Evolutionary conservation across 1,140 invertebrate genomes (phyloP).

Genomic region (Antheraea pernyi): DNA sequence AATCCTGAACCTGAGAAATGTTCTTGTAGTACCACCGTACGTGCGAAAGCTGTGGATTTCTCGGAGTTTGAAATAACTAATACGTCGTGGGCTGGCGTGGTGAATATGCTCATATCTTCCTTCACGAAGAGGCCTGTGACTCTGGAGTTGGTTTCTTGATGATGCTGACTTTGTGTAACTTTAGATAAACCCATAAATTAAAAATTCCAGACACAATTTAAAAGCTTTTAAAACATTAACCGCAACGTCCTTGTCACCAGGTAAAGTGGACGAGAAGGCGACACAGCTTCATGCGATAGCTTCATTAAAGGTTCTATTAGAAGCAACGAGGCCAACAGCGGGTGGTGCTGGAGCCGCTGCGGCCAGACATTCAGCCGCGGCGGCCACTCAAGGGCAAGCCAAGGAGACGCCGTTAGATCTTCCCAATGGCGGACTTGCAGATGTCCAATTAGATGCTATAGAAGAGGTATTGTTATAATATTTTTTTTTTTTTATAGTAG

Average conservation of each 20-base stretch:
- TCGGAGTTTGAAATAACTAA: too few species aligned
- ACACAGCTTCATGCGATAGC: constrained; percentile 97
- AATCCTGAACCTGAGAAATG: too few species aligned
- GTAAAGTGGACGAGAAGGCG: constrained; percentile 97
- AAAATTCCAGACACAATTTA: too few species aligned
- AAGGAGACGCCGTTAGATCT: constrained; percentile 79
- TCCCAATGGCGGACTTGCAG: constrained; percentile 84
- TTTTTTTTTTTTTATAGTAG: too few species aligned
- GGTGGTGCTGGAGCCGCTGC: constrained; percentile 87
- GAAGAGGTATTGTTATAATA: constrained; percentile 53
- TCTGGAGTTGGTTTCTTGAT: too few species aligned
- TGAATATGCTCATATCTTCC: too few species aligned
- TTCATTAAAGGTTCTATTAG: constrained; percentile 93
- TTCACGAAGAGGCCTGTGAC: too few species aligned
- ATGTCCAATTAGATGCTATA: constrained; percentile 75
- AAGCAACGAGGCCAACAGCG: constrained; percentile 90
- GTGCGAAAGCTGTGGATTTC: too few species aligned
- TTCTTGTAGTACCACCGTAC: too few species aligned
- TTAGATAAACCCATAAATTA: too few species aligned
- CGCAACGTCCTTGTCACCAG: constrained; percentile 78
- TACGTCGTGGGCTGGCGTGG: too few species aligned
- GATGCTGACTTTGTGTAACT: too few species aligned
- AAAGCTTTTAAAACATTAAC: neutral
- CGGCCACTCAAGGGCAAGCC: constrained; percentile 51
- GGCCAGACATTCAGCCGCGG: constrained; percentile 81